Base-by-base conservation (phyloP, 2,113 vertebrate species). In the Scomber scombrus region DNA sequence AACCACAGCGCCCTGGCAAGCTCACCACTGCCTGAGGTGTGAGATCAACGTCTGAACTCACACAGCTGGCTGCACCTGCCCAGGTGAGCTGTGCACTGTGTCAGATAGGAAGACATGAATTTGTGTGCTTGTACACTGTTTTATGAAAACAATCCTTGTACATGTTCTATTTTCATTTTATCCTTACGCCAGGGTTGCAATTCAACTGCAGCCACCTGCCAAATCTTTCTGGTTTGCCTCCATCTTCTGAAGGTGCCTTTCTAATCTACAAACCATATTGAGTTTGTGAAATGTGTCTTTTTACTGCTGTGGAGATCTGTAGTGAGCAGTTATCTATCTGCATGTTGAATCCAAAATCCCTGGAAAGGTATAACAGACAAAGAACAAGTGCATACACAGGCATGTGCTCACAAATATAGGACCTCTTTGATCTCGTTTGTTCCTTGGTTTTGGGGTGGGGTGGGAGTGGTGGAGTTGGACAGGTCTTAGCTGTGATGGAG, bases 381-480 rank as follows among this genome's bases (percentile, higher is more conserved):
- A 81, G 9, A 52, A 78, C 62, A 80, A 76, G 79, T 45, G 55
- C 62, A 49, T 29, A 81, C 68, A 61, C 14, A 82, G 74, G 45
- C 76, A 88, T 75, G 68, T 70, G 74, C 76, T 2, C 70, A 71
- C 64, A 74, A 66, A 79, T 66, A 60, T 58, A 57, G 29, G 67
- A 40, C 62, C 23, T 50, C 89, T 89, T 90, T 92, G 86, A 92
- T 89, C 63, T 78, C 0, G 13, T 64, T 65, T 85, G 19, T 2
- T 84, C 18, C 60, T 82, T 49, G 73, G 58, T 47, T 63, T 71
- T 73, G 52, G 56, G 79, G 62, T 63, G 70, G 63, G 72, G 62
- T 56, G 52, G 71, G 75, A 66, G 71, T 31, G 83, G 74, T 65
- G 55, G 40, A 85, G 74, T 80, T 11, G 64, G 78, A 88, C 78